phyloP scores from a whole-genome alignment of 1,140 invertebrate genomes.

The Drosophila trapezifrons region DNA sequence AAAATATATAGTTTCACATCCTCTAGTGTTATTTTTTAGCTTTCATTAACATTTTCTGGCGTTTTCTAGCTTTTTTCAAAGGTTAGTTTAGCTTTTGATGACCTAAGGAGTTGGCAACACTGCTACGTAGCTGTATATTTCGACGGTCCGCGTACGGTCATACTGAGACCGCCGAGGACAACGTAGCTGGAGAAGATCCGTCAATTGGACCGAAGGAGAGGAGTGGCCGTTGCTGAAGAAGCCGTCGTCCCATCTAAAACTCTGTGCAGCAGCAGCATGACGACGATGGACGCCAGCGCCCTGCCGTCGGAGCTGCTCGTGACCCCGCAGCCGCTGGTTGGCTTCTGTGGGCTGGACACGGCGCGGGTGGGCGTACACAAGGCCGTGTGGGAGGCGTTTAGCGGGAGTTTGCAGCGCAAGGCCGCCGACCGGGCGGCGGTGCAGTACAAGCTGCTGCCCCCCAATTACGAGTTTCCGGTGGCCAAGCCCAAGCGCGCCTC shows the following conservation, averaged over 20 bases:
- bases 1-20: no score
- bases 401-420: constrained; percentile 86
- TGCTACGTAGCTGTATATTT: neutral
- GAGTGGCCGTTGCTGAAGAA: constrained; percentile 28
- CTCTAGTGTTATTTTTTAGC: no score
- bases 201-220: constrained; percentile 18
- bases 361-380: constrained; percentile 94
- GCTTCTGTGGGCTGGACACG: constrained; percentile 93
- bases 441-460: constrained; percentile 91
- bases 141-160: neutral
- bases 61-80: no score
- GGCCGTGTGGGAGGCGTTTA: constrained; percentile 96
- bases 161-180: constrained; percentile 13
- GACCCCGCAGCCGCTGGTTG: constrained; percentile 92
- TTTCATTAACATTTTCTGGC: no score
- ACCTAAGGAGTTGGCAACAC: no score
- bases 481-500: constrained; percentile 95
- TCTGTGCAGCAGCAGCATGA: constrained; percentile 54
- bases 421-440: constrained; percentile 87
- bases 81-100: no score
- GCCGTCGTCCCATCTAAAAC: constrained; percentile 17
- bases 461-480: constrained; percentile 94
- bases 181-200: constrained; percentile 36
- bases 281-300: constrained; percentile 86
- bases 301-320: constrained; percentile 91